These are phyloP conservation scores for Elgaria multicarinata DNA, from an alignment of 2,113 vertebrate species.

Conservation along the genomic window DNA sequence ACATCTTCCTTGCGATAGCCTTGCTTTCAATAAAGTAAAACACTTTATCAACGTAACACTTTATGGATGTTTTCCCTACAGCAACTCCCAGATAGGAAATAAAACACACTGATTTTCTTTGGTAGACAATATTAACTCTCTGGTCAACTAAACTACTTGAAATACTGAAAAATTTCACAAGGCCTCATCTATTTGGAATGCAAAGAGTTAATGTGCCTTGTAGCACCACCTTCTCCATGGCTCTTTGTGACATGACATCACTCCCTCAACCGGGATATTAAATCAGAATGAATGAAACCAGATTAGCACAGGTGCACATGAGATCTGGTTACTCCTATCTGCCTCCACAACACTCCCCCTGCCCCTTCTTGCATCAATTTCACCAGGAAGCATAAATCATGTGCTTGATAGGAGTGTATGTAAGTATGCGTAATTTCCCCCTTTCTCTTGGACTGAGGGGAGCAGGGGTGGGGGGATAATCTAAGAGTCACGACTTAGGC, in stretches of 20 bases:
- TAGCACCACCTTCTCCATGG: slow-evolving; percentile 69
- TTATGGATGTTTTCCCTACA: neutral
- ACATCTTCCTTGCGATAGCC: neutral
- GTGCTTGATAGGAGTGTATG: neutral
- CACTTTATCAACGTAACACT: neutral
- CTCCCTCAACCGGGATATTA: slow-evolving; percentile 85
- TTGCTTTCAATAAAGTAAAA: neutral
- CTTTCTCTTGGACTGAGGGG: neutral
- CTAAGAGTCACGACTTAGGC: neutral
- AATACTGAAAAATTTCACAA: neutral
- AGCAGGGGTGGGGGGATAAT: neutral
- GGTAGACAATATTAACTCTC: neutral
- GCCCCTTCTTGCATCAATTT: neutral
- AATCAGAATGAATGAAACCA: slow-evolving; percentile 85
- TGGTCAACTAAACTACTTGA: neutral
- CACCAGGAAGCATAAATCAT: slow-evolving; percentile 7
- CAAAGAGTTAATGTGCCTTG: slow-evolving; percentile 56
- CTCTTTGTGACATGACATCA: slow-evolving; percentile 89
- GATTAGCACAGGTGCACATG: slow-evolving; percentile 82
- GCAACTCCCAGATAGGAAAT: neutral
- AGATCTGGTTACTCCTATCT: slow-evolving; percentile 31
- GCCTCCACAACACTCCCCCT: neutral
- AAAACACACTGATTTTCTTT: neutral
- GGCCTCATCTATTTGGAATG: neutral
- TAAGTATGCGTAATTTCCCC: neutral